Percentiles rank a stretch among this genome's conserved stretches.
phyloP scores from a whole-genome alignment of 2,888 invertebrate genomes.

The Philereme transversata region DNA sequence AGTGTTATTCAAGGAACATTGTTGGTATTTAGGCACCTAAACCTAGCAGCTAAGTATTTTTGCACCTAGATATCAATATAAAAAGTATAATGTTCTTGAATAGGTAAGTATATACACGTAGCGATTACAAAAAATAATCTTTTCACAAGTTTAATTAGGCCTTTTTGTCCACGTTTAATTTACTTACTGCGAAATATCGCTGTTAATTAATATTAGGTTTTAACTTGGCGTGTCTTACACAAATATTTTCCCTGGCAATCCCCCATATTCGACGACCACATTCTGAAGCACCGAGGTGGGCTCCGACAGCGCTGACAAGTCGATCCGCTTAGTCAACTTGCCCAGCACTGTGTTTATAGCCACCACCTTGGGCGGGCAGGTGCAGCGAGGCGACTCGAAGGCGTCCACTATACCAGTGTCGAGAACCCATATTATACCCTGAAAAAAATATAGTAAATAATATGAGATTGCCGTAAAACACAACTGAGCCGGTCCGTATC shows the following conservation, averaged over 20 bases:
- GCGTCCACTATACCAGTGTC: slow-evolving; percentile 89
- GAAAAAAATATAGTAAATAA: slow-evolving; percentile 33
- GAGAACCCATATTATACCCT: slow-evolving; percentile 88
- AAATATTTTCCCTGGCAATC: slow-evolving; percentile 84
- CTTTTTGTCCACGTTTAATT: no score
- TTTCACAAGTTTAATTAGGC: no score
- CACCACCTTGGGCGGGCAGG: slow-evolving; percentile 88
- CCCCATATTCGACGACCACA: slow-evolving; percentile 86
- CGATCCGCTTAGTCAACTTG: slow-evolving; percentile 85
- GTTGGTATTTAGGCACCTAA: no score
- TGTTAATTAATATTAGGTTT: no score
- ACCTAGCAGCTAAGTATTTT: no score
- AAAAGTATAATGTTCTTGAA: no score
- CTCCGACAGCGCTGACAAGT: slow-evolving; percentile 83
- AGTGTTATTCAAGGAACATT: neutral
- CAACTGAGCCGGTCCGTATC: no score
- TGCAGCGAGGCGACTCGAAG: slow-evolving; percentile 85
- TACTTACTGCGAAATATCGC: no score
- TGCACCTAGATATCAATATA: no score
- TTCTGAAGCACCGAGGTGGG: slow-evolving; percentile 87
- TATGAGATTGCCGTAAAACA: no score
- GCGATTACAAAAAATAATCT: no score
- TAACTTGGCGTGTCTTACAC: slow-evolving; percentile 56
- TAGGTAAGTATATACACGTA: no score
- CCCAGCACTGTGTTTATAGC: slow-evolving; percentile 84